phyloP scores from a whole-genome alignment of 1,140 invertebrate species.

The Teleopsis dalmanni region DNA sequence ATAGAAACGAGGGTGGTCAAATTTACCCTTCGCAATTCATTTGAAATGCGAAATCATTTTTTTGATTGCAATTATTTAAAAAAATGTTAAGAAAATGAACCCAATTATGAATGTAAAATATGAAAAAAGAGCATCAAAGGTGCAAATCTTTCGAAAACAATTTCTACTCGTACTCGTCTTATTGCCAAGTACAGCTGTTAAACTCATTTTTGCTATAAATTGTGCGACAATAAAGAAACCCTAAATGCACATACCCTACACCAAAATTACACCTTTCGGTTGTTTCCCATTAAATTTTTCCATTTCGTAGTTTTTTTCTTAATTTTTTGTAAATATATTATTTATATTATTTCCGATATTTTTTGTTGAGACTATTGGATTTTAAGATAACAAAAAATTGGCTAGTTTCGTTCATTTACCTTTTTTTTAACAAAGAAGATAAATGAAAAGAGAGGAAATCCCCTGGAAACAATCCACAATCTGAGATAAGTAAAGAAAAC shows the following conservation, averaged over 20 bases:
- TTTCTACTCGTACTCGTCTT: too few species aligned
- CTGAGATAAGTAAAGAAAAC: constrained; percentile 6
- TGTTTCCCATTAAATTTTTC: constrained; percentile 3
- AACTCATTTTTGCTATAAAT: too few species aligned
- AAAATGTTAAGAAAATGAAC: too few species aligned
- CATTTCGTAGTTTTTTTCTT: too few species aligned
- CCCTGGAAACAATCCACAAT: constrained; percentile 9
- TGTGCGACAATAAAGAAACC: constrained; percentile 6
- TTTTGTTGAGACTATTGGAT: not conserved
- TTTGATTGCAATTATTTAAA: too few species aligned
- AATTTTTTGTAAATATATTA: not conserved
- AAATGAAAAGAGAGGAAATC: constrained; percentile 5
- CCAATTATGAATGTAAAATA: too few species aligned
- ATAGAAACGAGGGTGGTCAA: too few species aligned
- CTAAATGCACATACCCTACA: constrained; percentile 5
- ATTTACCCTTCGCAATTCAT: too few species aligned
- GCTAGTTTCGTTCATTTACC: not conserved
- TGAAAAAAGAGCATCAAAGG: too few species aligned
- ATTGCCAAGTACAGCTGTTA: too few species aligned
- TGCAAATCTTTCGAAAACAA: too few species aligned
- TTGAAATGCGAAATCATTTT: too few species aligned
- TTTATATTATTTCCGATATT: constrained; percentile 2
- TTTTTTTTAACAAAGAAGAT: not conserved
- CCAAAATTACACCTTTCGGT: constrained; percentile 9
- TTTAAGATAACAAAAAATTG: constrained; percentile 1